phyloP scores from a whole-genome alignment of 2,113 vertebrate species.

The Burhinus oedicnemus region DNA sequence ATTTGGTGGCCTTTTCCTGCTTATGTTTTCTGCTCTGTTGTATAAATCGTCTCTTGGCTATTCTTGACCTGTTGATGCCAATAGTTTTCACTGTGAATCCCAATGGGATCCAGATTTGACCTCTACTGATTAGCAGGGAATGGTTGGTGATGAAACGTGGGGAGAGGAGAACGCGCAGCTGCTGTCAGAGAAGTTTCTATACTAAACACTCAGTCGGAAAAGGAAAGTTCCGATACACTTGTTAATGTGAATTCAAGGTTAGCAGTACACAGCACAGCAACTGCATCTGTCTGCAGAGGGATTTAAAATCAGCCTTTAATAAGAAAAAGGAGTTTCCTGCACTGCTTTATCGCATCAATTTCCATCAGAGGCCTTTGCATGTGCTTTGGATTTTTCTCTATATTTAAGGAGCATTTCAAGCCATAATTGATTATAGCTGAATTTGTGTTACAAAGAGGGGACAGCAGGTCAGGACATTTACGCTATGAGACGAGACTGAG shows the following conservation, averaged over 20 bases:
- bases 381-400: slow-evolving; percentile 31
- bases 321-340: slow-evolving; percentile 46
- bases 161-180: background rate
- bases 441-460: slow-evolving; percentile 56
- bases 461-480: slow-evolving; percentile 45
- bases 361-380: slow-evolving; percentile 10
- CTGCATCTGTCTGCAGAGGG: slow-evolving; percentile 31
- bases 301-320: slow-evolving; percentile 33
- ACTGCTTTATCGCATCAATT: slow-evolving; percentile 2
- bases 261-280: slow-evolving; percentile 12
- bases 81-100: slow-evolving; percentile 13
- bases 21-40: background rate
- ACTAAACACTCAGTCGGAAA: background rate
- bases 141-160: background rate
- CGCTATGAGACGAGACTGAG: background rate
- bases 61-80: slow-evolving; percentile 32
- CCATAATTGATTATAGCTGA: slow-evolving; percentile 59
- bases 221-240: slow-evolving; percentile 6
- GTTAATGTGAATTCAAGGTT: slow-evolving; percentile 65
- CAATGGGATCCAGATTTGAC: background rate
- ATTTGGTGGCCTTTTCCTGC: background rate
- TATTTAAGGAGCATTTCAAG: slow-evolving; percentile 55
- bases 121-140: background rate
- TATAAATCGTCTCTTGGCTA: background rate
- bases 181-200: background rate